A percentile compares a stretch with the other conserved stretches of the same genome.
Conservation (phyloP, 2,113 vertebrate species). For the Rhinopomastus cyanomelas region DNA sequence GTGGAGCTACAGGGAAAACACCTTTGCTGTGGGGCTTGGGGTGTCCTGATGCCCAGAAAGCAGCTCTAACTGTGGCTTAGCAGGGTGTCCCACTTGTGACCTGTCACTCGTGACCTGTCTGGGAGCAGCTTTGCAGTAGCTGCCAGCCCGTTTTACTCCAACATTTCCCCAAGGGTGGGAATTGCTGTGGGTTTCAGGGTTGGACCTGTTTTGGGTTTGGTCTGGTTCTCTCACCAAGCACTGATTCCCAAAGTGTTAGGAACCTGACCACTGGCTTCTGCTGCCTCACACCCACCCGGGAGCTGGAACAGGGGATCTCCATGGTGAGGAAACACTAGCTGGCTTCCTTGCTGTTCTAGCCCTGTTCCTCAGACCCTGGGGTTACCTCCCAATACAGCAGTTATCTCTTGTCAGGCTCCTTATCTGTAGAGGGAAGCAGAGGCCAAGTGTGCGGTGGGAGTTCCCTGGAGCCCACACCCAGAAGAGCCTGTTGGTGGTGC, state of each 20-base stretch:
- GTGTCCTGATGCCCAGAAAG: neutral
- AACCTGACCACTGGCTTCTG: neutral
- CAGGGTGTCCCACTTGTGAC: rapidly evolving
- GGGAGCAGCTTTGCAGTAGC: neutral
- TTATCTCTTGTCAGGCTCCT: neutral
- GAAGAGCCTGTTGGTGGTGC: neutral
- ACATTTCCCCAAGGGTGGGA: neutral
- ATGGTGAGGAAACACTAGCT: neutral
- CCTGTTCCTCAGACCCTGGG: neutral
- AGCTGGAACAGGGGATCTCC: neutral
- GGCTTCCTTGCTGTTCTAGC: neutral
- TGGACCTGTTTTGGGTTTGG: rapidly evolving
- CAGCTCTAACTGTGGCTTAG: neutral
- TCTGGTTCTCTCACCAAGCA: neutral
- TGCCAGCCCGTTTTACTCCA: neutral
- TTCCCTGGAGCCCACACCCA: neutral
- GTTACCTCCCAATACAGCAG: neutral
- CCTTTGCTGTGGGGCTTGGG: neutral
- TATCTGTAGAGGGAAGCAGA: neutral
- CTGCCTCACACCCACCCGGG: rapidly evolving
- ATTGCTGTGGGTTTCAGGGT: neutral
- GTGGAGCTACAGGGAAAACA: neutral
- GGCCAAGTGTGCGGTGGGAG: neutral
- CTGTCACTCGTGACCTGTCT: neutral
- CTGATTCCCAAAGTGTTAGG: neutral